Percentiles rank a stretch among this genome's conserved stretches.
Evolutionary conservation across 2,797 vertebrate species (phyloP).

Genomic region (Nothura maculosa): DNA sequence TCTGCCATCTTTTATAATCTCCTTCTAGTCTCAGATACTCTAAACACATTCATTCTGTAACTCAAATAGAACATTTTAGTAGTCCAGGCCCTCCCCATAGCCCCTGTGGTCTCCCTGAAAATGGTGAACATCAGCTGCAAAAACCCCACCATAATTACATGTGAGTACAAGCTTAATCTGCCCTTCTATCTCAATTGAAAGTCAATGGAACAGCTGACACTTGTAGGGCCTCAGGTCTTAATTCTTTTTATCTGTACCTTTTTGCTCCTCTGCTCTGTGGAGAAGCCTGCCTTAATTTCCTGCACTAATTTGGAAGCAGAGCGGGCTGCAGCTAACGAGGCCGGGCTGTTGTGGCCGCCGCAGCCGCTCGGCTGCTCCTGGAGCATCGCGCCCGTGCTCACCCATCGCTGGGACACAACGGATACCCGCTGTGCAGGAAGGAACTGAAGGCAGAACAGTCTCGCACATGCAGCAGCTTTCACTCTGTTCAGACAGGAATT

Average conservation of each 20-base stretch:
- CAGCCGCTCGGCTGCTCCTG: neutral
- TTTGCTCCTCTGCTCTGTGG: neutral
- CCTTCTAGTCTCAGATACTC: neutral
- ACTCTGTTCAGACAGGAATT: neutral
- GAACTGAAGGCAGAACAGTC: conserved; percentile 10
- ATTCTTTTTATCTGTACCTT: neutral
- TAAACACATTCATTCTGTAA: neutral
- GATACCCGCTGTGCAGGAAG: neutral
- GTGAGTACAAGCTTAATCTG: neutral
- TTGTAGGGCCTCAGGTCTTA: neutral
- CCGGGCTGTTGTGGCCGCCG: conserved; percentile 24
- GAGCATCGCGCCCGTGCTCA: neutral
- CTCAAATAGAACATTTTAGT: neutral
- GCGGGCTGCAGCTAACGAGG: neutral
- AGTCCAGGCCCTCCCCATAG: neutral
- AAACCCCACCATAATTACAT: neutral
- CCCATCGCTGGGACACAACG: conserved; percentile 2
- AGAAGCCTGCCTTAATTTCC: neutral
- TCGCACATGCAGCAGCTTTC: conserved; percentile 32
- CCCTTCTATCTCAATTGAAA: neutral
- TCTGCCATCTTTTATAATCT: neutral
- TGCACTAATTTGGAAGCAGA: neutral
- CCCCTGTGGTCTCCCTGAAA: neutral
- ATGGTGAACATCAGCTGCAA: neutral
- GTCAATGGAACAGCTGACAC: fast-evolving